A percentile compares a stretch with the other conserved stretches of the same genome.
Evolutionary conservation across 2,888 invertebrate species (phyloP).

Genomic region (Lomographa bimaculata): DNA sequence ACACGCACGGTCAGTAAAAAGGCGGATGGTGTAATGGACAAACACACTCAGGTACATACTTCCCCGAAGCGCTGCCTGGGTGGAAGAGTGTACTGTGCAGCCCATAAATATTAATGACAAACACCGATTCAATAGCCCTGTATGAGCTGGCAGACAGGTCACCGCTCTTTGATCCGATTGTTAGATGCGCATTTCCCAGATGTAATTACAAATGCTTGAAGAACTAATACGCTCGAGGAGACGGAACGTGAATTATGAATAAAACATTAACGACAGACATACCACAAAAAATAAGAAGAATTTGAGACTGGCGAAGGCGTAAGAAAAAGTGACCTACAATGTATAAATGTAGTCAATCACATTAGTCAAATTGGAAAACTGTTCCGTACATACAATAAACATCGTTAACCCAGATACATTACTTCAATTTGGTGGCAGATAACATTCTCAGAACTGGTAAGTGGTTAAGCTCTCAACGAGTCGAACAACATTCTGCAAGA

Average conservation of each 20-base stretch:
- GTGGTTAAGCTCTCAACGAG: constrained; percentile 39
- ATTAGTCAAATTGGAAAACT: constrained; percentile 30
- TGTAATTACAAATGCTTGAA: constrained; percentile 67
- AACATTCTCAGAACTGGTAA: constrained; percentile 37
- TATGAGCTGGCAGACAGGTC: constrained; percentile 53
- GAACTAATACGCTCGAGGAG: constrained; percentile 45
- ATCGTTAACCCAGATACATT: constrained; percentile 57
- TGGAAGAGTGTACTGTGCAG: constrained; percentile 54
- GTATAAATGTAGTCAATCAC: constrained; percentile 44
- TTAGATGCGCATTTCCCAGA: constrained; percentile 64
- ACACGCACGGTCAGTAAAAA: constrained; percentile 30
- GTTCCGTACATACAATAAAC: constrained; percentile 48
- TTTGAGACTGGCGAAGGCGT: constrained; percentile 28
- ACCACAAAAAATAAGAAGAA: constrained; percentile 19
- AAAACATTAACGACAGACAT: constrained; percentile 43
- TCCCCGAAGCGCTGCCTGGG: constrained; percentile 67
- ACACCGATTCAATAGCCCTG: constrained; percentile 64
- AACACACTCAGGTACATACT: constrained; percentile 60
- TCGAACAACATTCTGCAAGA: constrained; percentile 37
- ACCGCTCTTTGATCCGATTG: constrained; percentile 73
- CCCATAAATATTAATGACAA: constrained; percentile 80
- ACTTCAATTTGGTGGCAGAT: constrained; percentile 40
- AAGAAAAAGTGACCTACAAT: constrained; percentile 43
- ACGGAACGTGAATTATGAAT: constrained; percentile 52
- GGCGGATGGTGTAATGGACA: constrained; percentile 58